Evolutionary conservation across 2,113 vertebrate species (phyloP), one percentile per base, ranked within the genome.

Genomic region (Corydoras sp.): DNA sequence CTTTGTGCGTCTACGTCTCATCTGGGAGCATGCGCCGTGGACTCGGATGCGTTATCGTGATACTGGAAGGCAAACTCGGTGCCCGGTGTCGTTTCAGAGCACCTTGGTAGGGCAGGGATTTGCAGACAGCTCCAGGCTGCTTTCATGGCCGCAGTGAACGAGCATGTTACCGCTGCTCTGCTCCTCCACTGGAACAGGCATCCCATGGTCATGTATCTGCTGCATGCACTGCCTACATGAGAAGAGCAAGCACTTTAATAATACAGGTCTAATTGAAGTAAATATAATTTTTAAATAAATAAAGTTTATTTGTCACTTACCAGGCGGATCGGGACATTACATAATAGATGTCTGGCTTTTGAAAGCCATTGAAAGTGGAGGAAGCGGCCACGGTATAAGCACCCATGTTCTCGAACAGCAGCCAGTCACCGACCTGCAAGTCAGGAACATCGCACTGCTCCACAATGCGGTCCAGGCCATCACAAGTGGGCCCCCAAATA

Each of bases 331-430:
- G 89, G 4, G 95, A 94, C 85, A 99, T 94, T 63, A 98, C 92
- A 1, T 98, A 95, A 74, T 93, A 71, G 66, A 98, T 92, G 51
- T 95, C 88, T 0, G 96, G 96, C 69, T 90, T 92, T 85, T 98
- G 93, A 84, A 99, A 99, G 13, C 97, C 95, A 2, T 98, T 98
- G 86, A 99, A 98, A 18, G 94, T 98, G n/a, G 97, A 99, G 31
- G 95, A 88, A 1, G 95, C 95, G 0, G 96, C 94, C 10, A 98
- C 92, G 0, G 96, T 99, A 77, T 98, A 99, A 53, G 97, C 97
- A 0, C 97, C 97, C 97, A 98, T 99, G 85, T 97, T 95, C 54
- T 98, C 94, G 84, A 97, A 98, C 2, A 98, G 84, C 88, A 98
- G 86, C 97, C 95, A 98, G 62, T 98, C 97, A 0, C 95, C 96